These are phyloP conservation scores for Sciurus vulgaris DNA, from an alignment of 2,797 vertebrate species.

Conservation along the genomic window DNA sequence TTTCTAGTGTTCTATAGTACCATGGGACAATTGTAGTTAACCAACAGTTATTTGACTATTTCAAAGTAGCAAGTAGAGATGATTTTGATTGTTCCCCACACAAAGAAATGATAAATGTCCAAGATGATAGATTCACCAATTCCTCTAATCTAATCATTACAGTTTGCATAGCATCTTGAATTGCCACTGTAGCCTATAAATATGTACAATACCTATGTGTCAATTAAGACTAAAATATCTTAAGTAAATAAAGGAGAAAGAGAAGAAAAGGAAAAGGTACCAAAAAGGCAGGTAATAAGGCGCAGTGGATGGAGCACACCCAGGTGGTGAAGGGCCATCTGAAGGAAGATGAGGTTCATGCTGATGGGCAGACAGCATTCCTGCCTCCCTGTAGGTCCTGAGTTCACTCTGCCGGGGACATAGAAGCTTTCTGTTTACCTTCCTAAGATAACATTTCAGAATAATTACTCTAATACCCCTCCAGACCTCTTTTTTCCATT, in stretches of 20 bases:
- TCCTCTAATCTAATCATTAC: background rate
- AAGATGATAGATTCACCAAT: background rate
- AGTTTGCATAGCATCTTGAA: background rate
- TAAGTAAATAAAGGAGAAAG: background rate
- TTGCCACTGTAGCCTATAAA: background rate
- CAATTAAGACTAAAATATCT: background rate
- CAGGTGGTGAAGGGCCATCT: background rate
- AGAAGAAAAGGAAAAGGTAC: background rate
- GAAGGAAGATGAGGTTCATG: background rate
- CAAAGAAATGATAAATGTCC: background rate
- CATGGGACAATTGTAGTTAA: background rate
- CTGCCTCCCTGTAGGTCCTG: background rate
- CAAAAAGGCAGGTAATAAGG: background rate
- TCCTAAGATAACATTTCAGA: background rate
- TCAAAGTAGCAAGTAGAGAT: background rate
- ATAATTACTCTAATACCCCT: background rate
- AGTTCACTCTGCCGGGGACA: background rate
- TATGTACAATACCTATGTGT: background rate
- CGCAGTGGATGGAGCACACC: no score
- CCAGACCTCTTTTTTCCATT: background rate
- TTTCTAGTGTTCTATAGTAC: background rate
- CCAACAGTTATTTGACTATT: background rate
- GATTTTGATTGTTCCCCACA: background rate
- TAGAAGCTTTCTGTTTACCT: background rate
- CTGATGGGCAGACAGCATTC: background rate